phyloP scores from a whole-genome alignment of 2,888 invertebrate species.

The Dicyrtoma fusca region DNA sequence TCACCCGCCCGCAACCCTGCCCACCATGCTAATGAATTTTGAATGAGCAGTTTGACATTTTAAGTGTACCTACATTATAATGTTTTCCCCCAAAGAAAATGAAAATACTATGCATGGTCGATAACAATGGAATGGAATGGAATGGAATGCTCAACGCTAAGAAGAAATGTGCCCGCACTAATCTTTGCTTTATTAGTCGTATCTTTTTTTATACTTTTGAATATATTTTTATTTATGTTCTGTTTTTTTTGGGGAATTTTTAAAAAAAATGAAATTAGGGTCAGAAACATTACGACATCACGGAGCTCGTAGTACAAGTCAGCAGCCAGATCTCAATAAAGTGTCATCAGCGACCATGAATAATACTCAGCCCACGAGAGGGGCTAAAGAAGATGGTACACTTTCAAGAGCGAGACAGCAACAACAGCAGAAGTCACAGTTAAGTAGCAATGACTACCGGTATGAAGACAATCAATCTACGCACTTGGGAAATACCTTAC shows the following conservation, averaged over 20 bases:
- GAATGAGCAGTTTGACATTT: no score
- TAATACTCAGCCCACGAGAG: not conserved
- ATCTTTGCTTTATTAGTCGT: no score
- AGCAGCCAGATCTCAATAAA: conserved; percentile 37
- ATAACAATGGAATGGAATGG: no score
- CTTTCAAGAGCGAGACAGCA: conserved; percentile 58
- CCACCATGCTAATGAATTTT: no score
- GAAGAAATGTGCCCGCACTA: no score
- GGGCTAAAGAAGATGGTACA: conserved; percentile 15
- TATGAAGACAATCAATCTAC: conserved; percentile 29
- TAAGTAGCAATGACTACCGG: conserved; percentile 55
- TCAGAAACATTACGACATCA: conserved; percentile 34
- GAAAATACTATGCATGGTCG: no score
- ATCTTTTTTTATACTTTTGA: no score
- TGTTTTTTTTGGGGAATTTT: not conserved
- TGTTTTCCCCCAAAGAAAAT: no score
- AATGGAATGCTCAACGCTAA: no score
- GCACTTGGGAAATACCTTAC: not conserved
- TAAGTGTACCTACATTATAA: no score
- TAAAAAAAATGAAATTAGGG: conserved; percentile 10
- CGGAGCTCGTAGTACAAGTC: conserved; percentile 32
- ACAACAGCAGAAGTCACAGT: conserved; percentile 63
- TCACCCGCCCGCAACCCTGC: no score
- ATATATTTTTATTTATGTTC: no score
- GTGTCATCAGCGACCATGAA: not conserved